Evolutionary conservation across 2,888 invertebrate species (phyloP).

Genomic region (Deroplatys truncata): DNA sequence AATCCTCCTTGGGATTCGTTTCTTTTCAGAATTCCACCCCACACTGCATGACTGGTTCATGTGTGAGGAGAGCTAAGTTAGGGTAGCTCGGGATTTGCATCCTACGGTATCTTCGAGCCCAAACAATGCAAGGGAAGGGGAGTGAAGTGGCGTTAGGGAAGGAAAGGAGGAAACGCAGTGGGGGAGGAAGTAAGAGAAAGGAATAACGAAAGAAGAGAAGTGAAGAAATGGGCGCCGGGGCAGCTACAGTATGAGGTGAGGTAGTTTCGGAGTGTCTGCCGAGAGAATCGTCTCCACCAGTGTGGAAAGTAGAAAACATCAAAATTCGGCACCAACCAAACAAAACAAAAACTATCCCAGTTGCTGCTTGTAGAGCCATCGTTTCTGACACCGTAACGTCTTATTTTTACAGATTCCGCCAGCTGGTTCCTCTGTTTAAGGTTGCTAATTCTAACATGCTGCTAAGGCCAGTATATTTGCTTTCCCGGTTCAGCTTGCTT

Average conservation of each 20-base stretch:
- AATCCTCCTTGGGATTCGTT: background rate
- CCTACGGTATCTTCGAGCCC: background rate
- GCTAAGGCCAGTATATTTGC: background rate
- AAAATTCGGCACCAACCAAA: slow-evolving; percentile 5
- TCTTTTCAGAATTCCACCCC: background rate
- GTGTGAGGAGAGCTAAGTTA: background rate
- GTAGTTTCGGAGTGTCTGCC: background rate
- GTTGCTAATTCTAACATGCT: background rate
- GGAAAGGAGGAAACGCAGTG: background rate
- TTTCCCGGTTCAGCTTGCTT: background rate
- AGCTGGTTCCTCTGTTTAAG: background rate
- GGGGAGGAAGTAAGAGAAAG: background rate
- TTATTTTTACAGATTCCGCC: background rate
- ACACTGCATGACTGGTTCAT: slow-evolving; percentile 4
- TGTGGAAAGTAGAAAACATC: background rate
- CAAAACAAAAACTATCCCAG: background rate
- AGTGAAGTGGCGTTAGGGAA: background rate
- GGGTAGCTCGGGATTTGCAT: background rate
- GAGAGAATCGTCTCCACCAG: background rate
- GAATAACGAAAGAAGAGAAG: background rate
- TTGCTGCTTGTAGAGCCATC: background rate
- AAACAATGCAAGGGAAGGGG: background rate
- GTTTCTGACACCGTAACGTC: background rate
- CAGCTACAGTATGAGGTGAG: background rate
- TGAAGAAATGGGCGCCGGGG: background rate